phyloP scores from a whole-genome alignment of 2,113 vertebrate species.

The Hypomesus transpacificus region DNA sequence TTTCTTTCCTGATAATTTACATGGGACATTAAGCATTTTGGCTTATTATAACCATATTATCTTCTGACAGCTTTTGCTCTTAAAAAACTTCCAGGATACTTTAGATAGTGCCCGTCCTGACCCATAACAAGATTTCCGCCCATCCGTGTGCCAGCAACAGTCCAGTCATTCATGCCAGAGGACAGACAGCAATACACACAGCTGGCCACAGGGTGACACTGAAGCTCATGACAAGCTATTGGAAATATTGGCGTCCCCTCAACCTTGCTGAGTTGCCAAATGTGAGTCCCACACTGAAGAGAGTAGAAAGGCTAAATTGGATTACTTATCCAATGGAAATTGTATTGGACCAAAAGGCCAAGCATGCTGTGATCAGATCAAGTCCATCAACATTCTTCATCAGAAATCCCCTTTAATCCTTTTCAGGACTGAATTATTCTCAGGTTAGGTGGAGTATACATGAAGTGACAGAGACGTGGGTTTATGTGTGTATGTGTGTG shows the following conservation, averaged over 20 bases:
- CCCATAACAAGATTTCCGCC: not conserved
- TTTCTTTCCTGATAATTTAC: too few species aligned
- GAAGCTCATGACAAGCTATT: constrained; percentile 5
- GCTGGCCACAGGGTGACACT: constrained; percentile 38
- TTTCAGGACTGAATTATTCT: constrained; percentile 24
- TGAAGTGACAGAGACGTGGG: constrained; percentile 1
- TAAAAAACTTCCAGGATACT: not conserved
- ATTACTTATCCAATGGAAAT: constrained; percentile 29
- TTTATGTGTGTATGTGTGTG: constrained; percentile 19
- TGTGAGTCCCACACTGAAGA: constrained; percentile 5
- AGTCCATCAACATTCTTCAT: constrained; percentile 29
- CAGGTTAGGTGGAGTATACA: constrained; percentile 22
- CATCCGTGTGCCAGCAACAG: too few species aligned
- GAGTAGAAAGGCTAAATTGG: constrained; percentile 23
- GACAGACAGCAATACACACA: not conserved
- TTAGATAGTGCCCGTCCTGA: not conserved
- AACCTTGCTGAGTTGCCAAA: constrained; percentile 9
- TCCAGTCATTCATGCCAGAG: too few species aligned
- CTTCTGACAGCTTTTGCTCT: not conserved
- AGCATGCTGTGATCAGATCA: constrained; percentile 35
- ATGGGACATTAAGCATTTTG: too few species aligned
- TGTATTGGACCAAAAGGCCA: constrained; percentile 37
- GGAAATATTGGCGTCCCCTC: not conserved
- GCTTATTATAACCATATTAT: not conserved
- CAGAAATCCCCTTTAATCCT: constrained; percentile 33